Conservation (phyloP, 2,797 vertebrate genomes). For the Pangasius larnaudii region DNA sequence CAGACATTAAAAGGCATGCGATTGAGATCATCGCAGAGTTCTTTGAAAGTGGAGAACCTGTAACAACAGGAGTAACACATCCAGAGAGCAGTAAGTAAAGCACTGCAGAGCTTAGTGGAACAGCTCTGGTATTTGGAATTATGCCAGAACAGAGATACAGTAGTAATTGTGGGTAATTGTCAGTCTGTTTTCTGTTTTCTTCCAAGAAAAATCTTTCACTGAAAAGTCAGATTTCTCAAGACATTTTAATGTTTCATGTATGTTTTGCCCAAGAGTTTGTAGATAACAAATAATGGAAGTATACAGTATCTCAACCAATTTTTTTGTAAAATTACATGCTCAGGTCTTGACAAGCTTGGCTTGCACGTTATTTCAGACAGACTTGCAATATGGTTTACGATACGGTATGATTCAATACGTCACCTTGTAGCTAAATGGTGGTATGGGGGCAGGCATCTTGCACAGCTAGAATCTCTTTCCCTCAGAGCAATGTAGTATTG, state of each 20-base stretch:
- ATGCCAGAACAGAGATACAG: not conserved
- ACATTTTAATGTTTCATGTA: not conserved
- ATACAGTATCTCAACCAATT: not conserved
- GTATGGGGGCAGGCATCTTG: not conserved
- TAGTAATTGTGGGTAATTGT: not conserved
- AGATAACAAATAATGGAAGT: not conserved
- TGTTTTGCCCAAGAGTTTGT: not conserved
- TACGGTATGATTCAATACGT: not conserved
- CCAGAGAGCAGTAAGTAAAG: constrained; percentile 77
- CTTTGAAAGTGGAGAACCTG: constrained; percentile 76
- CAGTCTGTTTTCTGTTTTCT: not conserved
- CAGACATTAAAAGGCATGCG: constrained; percentile 73
- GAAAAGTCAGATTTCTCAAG: not conserved
- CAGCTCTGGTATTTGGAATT: not conserved
- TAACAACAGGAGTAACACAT: constrained; percentile 72
- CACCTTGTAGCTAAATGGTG: not conserved
- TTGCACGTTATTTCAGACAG: not conserved
- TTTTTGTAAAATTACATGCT: not conserved
- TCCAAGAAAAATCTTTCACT: not conserved
- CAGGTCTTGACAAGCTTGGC: not conserved
- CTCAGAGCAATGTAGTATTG: not conserved
- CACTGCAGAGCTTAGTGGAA: not conserved
- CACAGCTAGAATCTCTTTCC: not conserved
- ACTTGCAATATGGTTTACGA: not conserved
- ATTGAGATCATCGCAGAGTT: constrained; percentile 74